Evolutionary conservation across 2,888 invertebrate species (phyloP), one percentile per base, ranked within the genome.

Genomic region (Apeira syringaria): DNA sequence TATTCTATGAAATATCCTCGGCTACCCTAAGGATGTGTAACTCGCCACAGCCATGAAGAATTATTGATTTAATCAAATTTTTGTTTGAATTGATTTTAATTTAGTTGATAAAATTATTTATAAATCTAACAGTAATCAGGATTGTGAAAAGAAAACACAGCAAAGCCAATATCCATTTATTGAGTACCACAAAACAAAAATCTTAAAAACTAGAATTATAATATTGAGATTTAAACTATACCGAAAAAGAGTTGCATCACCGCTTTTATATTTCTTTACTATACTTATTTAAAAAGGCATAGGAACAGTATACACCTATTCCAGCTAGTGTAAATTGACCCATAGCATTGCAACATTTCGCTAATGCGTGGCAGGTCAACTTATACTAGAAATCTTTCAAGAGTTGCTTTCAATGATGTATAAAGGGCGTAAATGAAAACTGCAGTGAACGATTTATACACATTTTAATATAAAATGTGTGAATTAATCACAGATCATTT

Each of bases 391-490:
- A n/a, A 18, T 35, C 18, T 15, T 17, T 26, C 1, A 7, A 3
- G 18, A 15, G n/a, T n/a, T 22, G 6, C 17, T 29, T 15, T 4
- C 15, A 37, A 0, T 20, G 25, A 0, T 22, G 25, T 4, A 2
- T 30, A 26, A 9, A 48, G 28, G 31, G 27, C 27, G 44, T 26
- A 66, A 84, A 82, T 75, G 65, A 85, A 85, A 80, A 83, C 75
- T 69, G 68, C 78, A 60, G 53, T 55, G 62, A 62, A 61, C 56
- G 59, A 34, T 57, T 66, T 61, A 59, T 40, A 60, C 82, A 87
- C 86, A 87, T 87, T 88, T 88, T 88, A 87, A 88, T 88, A 81
- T 83, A 86, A 88, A 87, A 88, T 84, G 87, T 77, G 83, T 68
- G 38, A 30, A 18, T 58, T 59, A 63, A 85, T 86, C 84, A 86